Evolutionary conservation across 2,888 invertebrate genomes (phyloP), one percentile per base, ranked within the genome.

Genomic region (Conops quadrifasciatus): DNA sequence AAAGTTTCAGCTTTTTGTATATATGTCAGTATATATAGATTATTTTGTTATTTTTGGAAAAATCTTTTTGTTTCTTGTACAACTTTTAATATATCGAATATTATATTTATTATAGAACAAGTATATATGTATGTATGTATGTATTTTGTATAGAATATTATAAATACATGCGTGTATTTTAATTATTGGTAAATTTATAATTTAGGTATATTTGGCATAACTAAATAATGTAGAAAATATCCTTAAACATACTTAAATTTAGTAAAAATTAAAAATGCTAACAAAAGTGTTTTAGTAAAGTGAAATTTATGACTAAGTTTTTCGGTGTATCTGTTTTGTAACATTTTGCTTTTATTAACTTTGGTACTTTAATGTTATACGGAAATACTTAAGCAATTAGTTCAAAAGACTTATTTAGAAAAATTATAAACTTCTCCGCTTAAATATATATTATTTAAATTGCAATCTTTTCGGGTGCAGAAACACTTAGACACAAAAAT

Each of bases 1-100:
- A 79, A 79, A 79, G 76, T 80, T 79, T 76, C 74, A 67, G 53
- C 58, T 70, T 45, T 43, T 67, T 66, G 36, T 19, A 67, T 67
- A 58, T 58, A 19, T 67, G 21, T 67, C 9, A 30, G 43, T 56
- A 67, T 63, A n/a, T 16, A 63, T 19, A 19, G 19, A 45, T 16
- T 59, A 15, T 59, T n/a, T 53, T 53, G 28, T 2, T n/a, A 53
- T 30, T 51, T 59, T 58, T 45, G 43, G 19, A 21, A 21, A 43
- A 58, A 56, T 56, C 45, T 67, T 36, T n/a, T n/a, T 26, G 43
- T 19, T 26, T 58, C 36, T 67, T 67, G 67, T 59, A 67, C 59
- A 67, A 59, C 47, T 67, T 26, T 67, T 45, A 56, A 26, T 58
- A 28, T 56, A 67, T 5, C 45, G n/a, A n/a, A n/a, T n/a, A n/a